Evolutionary conservation across 2,113 vertebrate species (phyloP), one percentile per base, ranked within the genome.

Genomic region (Collichthys lucidus): DNA sequence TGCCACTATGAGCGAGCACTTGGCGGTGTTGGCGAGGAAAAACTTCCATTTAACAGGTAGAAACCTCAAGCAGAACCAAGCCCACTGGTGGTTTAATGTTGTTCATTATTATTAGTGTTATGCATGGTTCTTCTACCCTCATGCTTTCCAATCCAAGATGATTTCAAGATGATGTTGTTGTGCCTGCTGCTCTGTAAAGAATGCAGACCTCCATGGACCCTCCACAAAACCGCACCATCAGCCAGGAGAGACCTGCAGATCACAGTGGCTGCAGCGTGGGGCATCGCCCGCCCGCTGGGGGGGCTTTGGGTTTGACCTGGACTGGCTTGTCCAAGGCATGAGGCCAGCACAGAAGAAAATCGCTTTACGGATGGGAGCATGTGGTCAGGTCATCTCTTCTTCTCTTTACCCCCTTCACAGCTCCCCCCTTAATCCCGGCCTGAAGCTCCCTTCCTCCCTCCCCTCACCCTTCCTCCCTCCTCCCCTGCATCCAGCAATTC

Each of bases 301-400:
- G 83, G 85, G 77, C 55, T 81, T 63, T 67, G 63, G 69, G 55
- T 84, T 46, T 91, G 92, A 89, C 89, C 85, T 90, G 89, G 72
- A 83, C 82, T 89, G 77, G 59, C 79, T 86, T 86, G 88, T 83
- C 84, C 86, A 70, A 56, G 89, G 90, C 86, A 80, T 10, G 31
- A 61, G 77, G 85, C 90, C 88, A 88, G 71, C 29, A 17, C 77
- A 85, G 70, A 91, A 89, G 88, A 91, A 90, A 85, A 70, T 87
- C 90, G 85, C 93, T 88, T 91, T 88, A 92, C 77, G 93, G 87
- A 89, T 60, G 91, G 91, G 87, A 96, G 91, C 95, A 95, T 95
- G 93, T 94, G 95, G 92, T 92, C 82, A 64, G 93, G 92, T 95
- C 95, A 96, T 94, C 88, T 91, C 86, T 73, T 84, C 87, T 91